These are phyloP conservation scores for Drosophila colorata DNA, from an alignment of 2,888 invertebrate genomes.

Conservation along the genomic window DNA sequence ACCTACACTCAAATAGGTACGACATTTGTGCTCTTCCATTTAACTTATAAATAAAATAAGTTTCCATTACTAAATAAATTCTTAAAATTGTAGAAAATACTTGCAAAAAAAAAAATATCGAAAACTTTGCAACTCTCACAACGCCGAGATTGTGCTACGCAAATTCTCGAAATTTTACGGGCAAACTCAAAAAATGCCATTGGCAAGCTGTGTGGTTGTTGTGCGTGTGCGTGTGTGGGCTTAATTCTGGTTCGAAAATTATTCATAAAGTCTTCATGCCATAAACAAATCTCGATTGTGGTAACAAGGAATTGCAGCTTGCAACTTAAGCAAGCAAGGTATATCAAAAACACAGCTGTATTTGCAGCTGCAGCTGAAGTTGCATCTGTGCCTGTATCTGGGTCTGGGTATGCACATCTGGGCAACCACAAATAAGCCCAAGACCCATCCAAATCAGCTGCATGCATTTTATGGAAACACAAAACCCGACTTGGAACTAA, in stretches of 20 bases:
- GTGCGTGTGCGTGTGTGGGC: background rate
- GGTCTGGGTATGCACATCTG: conserved; percentile 12
- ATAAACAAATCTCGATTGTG: conserved; percentile 53
- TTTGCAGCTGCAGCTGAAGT: conserved; percentile 4
- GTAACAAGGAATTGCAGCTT: conserved; percentile 37
- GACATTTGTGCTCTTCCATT: too few relatives aligned
- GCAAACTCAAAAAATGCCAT: conserved; percentile 12
- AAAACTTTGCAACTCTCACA: too few relatives aligned
- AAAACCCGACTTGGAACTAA: conserved; percentile 11
- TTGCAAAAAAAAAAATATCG: background rate
- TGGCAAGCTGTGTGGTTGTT: background rate
- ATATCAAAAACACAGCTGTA: conserved; percentile 29
- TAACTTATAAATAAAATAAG: too few relatives aligned
- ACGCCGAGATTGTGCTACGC: background rate
- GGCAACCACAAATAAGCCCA: conserved; percentile 57
- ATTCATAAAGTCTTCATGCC: conserved; percentile 45
- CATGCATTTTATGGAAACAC: conserved; percentile 57
- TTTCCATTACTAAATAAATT: background rate
- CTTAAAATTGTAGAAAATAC: background rate
- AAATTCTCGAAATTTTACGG: background rate
- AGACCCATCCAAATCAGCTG: conserved; percentile 52
- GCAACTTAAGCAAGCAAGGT: conserved; percentile 12
- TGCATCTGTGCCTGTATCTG: conserved; percentile 23
- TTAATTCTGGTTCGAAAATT: conserved; percentile 21
- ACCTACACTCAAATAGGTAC: too few relatives aligned